A percentile compares a stretch with the other conserved stretches of the same genome.
Evolutionary conservation across 2,113 vertebrate genomes (phyloP).

Genomic region (Muntiacus muntjak): DNA sequence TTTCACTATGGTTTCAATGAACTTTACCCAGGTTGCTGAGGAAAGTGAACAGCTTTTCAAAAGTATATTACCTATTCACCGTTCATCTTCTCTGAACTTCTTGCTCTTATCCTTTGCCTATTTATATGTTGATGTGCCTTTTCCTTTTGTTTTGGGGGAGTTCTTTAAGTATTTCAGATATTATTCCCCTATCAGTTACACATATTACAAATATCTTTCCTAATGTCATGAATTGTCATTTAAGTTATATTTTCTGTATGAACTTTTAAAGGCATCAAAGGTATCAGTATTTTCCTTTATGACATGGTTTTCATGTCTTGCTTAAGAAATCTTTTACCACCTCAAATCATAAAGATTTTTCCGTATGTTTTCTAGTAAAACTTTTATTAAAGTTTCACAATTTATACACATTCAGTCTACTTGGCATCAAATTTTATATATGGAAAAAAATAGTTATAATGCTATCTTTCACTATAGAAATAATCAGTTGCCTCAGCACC

Average conservation of each 20-base stretch:
- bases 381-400: neutral
- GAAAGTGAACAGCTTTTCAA: neutral
- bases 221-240: neutral
- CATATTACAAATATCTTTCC: neutral
- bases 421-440: neutral
- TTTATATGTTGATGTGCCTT: neutral
- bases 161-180: neutral
- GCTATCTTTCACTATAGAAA: neutral
- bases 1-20: neutral
- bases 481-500: neutral
- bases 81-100: neutral
- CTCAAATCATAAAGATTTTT: neutral
- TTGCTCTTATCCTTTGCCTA: neutral
- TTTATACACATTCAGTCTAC: neutral
- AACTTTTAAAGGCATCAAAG: neutral
- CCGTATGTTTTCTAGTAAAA: neutral
- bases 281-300: neutral
- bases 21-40: neutral
- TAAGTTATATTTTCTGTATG: neutral
- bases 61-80: neutral
- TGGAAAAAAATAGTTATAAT: neutral
- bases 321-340: neutral
- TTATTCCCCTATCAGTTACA: neutral
- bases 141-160: neutral
- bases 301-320: neutral